Percentiles rank a stretch among this genome's conserved stretches.
Conservation (phyloP, 2,888 invertebrate species). For the Elgonia sp. region DNA sequence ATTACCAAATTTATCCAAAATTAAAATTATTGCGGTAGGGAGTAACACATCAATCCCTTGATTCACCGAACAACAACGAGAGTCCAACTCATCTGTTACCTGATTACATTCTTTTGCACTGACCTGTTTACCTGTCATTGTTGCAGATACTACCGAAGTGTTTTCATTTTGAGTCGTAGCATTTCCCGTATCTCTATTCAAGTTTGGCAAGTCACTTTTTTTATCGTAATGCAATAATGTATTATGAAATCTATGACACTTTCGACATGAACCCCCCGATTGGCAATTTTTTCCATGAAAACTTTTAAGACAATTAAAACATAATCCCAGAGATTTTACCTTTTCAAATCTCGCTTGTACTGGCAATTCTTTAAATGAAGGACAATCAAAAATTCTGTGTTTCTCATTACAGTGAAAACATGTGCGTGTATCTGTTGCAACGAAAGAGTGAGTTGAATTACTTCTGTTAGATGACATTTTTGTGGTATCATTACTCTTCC, state of each 20-base stretch:
- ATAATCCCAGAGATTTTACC: neutral
- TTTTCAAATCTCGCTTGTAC: neutral
- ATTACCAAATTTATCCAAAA: neutral
- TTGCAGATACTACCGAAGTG: neutral
- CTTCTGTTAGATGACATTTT: neutral
- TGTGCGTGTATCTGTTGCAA: neutral
- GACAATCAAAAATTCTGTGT: neutral
- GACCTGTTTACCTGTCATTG: neutral
- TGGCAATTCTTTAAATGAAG: neutral
- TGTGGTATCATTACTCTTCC: neutral
- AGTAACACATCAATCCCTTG: neutral
- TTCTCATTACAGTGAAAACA: too few relatives aligned
- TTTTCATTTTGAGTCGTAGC: too few relatives aligned
- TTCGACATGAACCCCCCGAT: neutral
- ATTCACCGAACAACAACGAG: neutral
- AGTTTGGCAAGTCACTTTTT: neutral
- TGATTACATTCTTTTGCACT: neutral
- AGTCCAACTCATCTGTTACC: neutral
- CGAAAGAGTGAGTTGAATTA: constrained; percentile 6
- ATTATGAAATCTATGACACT: neutral
- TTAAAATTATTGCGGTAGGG: neutral
- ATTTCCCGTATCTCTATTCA: too few relatives aligned
- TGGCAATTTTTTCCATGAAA: constrained; percentile 1
- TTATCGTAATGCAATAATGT: neutral
- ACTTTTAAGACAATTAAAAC: constrained; percentile 45